Evolutionary conservation across 1,140 invertebrate genomes (phyloP).

Genomic region (Lanistes nyassanus): DNA sequence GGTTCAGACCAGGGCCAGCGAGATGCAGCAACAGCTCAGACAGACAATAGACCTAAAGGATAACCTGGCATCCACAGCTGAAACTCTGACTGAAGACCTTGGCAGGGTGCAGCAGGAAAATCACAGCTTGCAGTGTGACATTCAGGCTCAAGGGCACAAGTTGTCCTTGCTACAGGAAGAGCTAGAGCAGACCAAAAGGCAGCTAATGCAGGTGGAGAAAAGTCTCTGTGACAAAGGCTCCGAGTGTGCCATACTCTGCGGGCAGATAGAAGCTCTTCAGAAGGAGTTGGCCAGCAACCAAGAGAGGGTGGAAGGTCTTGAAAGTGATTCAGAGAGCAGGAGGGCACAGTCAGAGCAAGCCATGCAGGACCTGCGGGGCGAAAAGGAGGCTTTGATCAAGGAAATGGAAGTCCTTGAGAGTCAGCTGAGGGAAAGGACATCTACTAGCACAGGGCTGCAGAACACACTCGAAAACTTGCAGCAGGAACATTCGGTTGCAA

Average conservation of each 20-base stretch:
- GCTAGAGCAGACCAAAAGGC: neutral
- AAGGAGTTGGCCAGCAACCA: constrained; percentile 27
- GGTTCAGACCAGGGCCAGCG: neutral
- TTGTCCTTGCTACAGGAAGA: constrained; percentile 18
- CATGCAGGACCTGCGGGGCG: neutral
- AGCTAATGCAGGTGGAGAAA: constrained; percentile 7
- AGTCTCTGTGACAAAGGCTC: constrained; percentile 10
- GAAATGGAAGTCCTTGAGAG: neutral
- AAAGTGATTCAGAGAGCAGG: neutral
- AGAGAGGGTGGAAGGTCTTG: neutral
- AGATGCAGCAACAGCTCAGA: constrained; percentile 16
- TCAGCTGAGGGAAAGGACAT: neutral
- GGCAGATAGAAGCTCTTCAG: constrained; percentile 27
- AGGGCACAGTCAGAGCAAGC: neutral
- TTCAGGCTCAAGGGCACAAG: constrained; percentile 19
- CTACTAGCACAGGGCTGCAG: neutral
- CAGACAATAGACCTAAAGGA: constrained; percentile 3
- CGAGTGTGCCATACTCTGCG: constrained; percentile 17
- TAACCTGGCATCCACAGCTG: constrained; percentile 3
- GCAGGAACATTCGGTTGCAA: neutral
- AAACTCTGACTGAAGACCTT: neutral
- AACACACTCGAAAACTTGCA: neutral
- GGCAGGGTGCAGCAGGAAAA: constrained; percentile 14
- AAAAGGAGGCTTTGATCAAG: neutral
- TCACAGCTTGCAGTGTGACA: constrained; percentile 26